Percentiles rank a stretch among this genome's conserved stretches.
phyloP scores from a whole-genome alignment of 2,797 vertebrate genomes.

The Cyprinodon diabolis region DNA sequence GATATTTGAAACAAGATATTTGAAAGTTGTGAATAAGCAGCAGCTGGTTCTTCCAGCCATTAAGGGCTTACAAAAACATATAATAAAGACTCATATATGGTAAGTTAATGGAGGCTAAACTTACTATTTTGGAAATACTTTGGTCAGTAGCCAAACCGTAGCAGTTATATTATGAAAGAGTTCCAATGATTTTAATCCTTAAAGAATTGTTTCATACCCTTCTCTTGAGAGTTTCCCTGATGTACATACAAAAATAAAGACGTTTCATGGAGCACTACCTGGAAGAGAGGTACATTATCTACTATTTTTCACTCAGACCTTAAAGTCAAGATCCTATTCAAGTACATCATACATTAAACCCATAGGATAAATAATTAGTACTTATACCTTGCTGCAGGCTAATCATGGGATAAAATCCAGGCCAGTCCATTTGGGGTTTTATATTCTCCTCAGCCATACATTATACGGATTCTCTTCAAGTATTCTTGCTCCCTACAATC shows the following conservation, averaged over 20 bases:
- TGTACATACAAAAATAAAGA: slow-evolving; percentile 33
- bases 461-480: background rate
- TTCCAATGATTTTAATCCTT: background rate
- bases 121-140: background rate
- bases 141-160: background rate
- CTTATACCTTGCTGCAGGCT: background rate
- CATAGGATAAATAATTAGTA: background rate
- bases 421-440: background rate
- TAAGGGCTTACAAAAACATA: slow-evolving; percentile 57
- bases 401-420: background rate
- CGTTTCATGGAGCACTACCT: slow-evolving; percentile 29
- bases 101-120: slow-evolving; percentile 35
- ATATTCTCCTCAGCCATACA: background rate
- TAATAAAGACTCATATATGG: slow-evolving; percentile 67
- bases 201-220: slow-evolving; percentile 46
- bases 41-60: slow-evolving; percentile 76
- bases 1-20: slow-evolving; percentile 80
- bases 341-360: background rate
- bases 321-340: background rate
- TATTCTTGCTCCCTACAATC: background rate
- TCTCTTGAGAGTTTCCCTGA: slow-evolving; percentile 53
- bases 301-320: background rate
- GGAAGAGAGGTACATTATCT: slow-evolving; percentile 65
- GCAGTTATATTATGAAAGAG: background rate
- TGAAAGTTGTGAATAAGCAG: slow-evolving; percentile 74